Conservation (phyloP, 2,888 invertebrate genomes). For the Epinotia nisella region DNA sequence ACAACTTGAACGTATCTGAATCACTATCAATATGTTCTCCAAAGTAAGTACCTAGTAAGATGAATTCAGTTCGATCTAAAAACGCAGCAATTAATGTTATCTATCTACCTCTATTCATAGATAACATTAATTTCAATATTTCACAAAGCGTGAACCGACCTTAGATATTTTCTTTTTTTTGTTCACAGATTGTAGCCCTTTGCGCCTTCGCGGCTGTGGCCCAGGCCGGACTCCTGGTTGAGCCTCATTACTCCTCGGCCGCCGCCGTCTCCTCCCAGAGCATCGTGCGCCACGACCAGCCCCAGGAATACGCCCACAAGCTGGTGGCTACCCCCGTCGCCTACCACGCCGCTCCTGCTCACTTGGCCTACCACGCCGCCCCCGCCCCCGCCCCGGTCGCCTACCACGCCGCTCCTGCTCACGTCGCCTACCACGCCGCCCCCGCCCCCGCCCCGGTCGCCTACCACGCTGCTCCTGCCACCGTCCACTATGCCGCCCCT, state of each 20-base stretch:
- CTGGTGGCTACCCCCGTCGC: conserved; percentile 44
- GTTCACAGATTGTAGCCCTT: conserved; percentile 9
- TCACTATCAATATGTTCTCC: conserved; percentile 41
- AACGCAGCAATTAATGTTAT: too few species aligned
- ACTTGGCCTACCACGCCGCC: conserved; percentile 52
- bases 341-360: conserved; percentile 46
- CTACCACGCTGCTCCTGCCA: conserved; percentile 51
- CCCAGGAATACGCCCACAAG: conserved; percentile 50
- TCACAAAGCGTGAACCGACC: conserved; percentile 54
- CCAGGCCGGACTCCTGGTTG: conserved; percentile 42
- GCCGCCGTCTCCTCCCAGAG: conserved; percentile 51
- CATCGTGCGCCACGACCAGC: conserved; percentile 56
- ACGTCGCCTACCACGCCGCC: conserved; percentile 43
- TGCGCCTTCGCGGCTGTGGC: conserved; percentile 53
- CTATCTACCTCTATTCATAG: too few species aligned
- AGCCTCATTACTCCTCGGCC: conserved; percentile 53
- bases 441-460: conserved; percentile 43
- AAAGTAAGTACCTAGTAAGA: conserved; percentile 38
- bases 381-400: conserved; percentile 47
- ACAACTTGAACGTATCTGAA: conserved; percentile 41
- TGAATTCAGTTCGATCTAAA: not conserved
- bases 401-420: conserved; percentile 47
- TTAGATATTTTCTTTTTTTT: conserved; percentile 40
- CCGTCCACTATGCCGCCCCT: conserved; percentile 33
- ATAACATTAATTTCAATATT: not conserved